Base-by-base conservation (phyloP, 2,113 vertebrate genomes). In the Anoura caudifer region DNA sequence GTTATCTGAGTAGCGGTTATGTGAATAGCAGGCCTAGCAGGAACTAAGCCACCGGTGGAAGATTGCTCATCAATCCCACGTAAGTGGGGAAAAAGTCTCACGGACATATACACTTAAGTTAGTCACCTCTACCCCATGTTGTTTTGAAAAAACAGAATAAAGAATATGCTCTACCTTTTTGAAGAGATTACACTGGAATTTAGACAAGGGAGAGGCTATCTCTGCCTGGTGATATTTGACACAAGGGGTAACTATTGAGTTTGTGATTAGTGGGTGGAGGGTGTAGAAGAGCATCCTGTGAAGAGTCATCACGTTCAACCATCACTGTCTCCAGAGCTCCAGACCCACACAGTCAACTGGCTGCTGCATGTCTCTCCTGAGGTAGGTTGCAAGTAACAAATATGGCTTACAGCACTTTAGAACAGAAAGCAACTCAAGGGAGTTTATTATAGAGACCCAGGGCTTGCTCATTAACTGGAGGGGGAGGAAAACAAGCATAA, bases 1-100 rank as follows among this genome's bases (percentile, higher is more conserved):
- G 14, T 63, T 54, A 5, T 31, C 50, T 36, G 72, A 45, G 61
- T 7, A 70, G 56, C 41, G 15, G 28, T 65, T 80, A 14, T 59
- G 33, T 61, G 76, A 87, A 47, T 22, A 63, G 33, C 45, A 54
- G 52, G 7, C 12, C 16, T 84, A 26, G 7, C 1, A 36, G 77
- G 65, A 50, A 52, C 7, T 13, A 24, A 87, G n/a, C 56, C 22
- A 13, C 4, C 24, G 8, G 8, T 76, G 84, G 28, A n/a, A 12
- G 17, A 14, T 33, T 43, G 50, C 10, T 22, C 33, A 83, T 24
- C 5, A 33, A 13, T 36, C 26, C 1, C 15, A 0, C 0, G 0
- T 20, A 38, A 67, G 9, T 10, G 36, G 70, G 70, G 52, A 65
- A 38, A 76, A 67, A 5, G 28, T 73, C 38, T 45, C 79, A 65